Conservation (phyloP, 2,888 invertebrate genomes). For the Acleris cristana region DNA sequence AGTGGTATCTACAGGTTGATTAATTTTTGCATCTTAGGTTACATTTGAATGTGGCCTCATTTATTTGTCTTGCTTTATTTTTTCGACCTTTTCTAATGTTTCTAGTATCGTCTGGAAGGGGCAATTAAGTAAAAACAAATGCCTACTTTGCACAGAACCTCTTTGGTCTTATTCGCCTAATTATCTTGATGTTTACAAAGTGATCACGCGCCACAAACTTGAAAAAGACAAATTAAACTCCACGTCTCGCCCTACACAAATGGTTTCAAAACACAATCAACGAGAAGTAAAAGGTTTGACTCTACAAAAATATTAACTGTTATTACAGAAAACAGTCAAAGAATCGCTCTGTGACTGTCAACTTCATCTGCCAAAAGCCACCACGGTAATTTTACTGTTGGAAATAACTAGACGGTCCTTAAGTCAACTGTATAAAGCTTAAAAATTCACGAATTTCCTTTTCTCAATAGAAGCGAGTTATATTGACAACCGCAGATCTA, state of each 20-base stretch:
- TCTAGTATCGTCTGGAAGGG: too few species aligned
- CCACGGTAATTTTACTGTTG: conserved; percentile 9
- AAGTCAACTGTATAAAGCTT: conserved; percentile 6
- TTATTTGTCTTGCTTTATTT: too few species aligned
- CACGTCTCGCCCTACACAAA: conserved; percentile 44
- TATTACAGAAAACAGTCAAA: conserved; percentile 53
- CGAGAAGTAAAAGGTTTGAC: conserved; percentile 53
- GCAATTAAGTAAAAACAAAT: not conserved
- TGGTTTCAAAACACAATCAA: conserved; percentile 66
- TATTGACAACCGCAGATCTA: conserved; percentile 46
- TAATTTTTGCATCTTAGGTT: too few species aligned
- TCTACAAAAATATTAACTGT: conserved; percentile 51
- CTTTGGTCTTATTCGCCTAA: not conserved
- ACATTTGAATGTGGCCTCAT: too few species aligned
- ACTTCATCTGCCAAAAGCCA: conserved; percentile 29
- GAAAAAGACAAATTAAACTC: conserved; percentile 8
- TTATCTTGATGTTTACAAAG: not conserved
- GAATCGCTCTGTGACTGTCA: conserved; percentile 45
- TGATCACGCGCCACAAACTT: not conserved
- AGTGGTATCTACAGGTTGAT: too few species aligned
- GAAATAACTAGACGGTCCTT: not conserved
- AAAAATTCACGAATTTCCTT: not conserved
- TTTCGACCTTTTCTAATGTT: too few species aligned
- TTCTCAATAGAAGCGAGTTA: not conserved
- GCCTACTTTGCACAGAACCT: not conserved